Base-by-base conservation (phyloP, 2,888 invertebrate genomes). In the Nycteola revayana region DNA sequence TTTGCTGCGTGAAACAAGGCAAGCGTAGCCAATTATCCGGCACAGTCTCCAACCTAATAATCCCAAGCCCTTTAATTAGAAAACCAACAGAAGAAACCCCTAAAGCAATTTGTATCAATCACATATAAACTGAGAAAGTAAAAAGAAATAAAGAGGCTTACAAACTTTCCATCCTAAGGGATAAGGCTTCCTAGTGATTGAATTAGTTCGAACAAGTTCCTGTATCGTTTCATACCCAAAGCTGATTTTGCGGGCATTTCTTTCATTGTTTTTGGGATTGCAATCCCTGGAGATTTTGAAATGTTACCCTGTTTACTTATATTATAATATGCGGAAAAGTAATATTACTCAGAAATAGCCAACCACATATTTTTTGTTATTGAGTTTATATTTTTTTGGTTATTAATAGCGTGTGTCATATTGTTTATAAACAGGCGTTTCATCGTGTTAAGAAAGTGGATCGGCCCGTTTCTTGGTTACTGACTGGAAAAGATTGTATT, bases 51-150 rank as follows among this genome's bases (percentile, higher is more conserved):
- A 7, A 21, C 4, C 21, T 32, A 14, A 31, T 21, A n/a, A 7
- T 2, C 7, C 7, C 21, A 2, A 3, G n/a, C 21, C 21, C 20
- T 32, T n/a, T 47, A 35, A 30, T 49, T 33, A 44, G 32, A 25
- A 29, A 43, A 38, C 7, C 17, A 25, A 42, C 25, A 23, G 30
- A 51, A 30, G 32, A 59, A 57, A 52, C 39, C 62, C 60, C 58
- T 48, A 46, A 63, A 64, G 60, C 62, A 62, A 69, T 68, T 69
- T 59, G 68, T 68, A 66, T 61, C 68, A 68, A 69, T 69, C 62
- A 33, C 46, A 56, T 24, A 53, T 46, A 45, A 48, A 52, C 50
- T 38, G 34, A 46, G 47, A 29, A 58, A 45, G 40, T 47, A 53
- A 47, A 45, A 56, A 61, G 61, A 52, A 54, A 63, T 61, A 61